A percentile compares a stretch with the other conserved stretches of the same genome.
Evolutionary conservation across 2,888 invertebrate species (phyloP).

Genomic region (Euphydryas editha): DNA sequence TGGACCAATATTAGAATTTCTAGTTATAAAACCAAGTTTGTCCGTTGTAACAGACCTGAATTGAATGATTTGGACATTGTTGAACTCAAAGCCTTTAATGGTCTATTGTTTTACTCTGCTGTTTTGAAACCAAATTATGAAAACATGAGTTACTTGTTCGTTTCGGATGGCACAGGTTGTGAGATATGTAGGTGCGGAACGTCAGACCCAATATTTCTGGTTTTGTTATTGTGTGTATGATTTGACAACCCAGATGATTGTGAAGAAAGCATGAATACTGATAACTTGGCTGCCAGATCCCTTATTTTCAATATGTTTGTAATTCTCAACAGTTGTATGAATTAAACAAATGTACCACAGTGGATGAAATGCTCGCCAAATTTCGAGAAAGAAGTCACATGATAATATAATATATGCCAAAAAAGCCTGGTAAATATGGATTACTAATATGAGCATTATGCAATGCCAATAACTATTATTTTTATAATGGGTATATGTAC

Average conservation of each 20-base stretch:
- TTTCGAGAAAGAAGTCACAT: too few relatives aligned
- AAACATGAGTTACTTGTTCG: constrained; percentile 32
- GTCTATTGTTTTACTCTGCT: constrained; percentile 35
- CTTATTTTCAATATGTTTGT: background rate
- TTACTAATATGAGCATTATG: too few relatives aligned
- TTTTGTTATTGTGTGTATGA: background rate
- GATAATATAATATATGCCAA: too few relatives aligned
- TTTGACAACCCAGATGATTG: constrained; percentile 1
- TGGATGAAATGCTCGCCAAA: too few relatives aligned
- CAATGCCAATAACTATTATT: too few relatives aligned
- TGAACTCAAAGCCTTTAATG: constrained; percentile 36
- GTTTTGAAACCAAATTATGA: constrained; percentile 44
- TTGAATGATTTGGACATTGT: constrained; percentile 32
- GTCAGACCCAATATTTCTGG: background rate
- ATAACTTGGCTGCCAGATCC: background rate
- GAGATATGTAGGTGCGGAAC: constrained; percentile 3
- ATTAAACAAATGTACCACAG: too few relatives aligned
- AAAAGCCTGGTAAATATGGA: background rate
- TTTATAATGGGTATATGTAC: too few relatives aligned
- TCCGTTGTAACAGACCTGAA: constrained; percentile 33
- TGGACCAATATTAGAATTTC: background rate
- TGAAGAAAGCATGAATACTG: background rate
- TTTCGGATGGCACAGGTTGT: background rate
- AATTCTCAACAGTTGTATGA: too few relatives aligned
- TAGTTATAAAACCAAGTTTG: constrained; percentile 26